These are phyloP conservation scores for Microchrysa polita DNA, from an alignment of 2,888 invertebrate species.

Conservation along the genomic window DNA sequence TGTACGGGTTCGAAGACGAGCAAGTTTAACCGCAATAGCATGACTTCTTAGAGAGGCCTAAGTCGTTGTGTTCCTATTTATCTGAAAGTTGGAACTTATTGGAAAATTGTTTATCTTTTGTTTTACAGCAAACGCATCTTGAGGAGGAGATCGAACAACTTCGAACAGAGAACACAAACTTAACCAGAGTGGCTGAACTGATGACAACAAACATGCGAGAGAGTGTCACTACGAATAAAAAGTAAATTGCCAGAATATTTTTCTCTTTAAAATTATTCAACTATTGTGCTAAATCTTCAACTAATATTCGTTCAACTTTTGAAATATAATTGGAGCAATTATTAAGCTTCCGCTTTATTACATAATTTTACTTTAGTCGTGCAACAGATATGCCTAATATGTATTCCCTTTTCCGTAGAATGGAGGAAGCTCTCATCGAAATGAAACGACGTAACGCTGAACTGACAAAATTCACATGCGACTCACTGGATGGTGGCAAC, in stretches of 20 bases:
- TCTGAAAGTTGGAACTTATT: neutral
- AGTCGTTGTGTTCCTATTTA: neutral
- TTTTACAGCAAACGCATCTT: slow-evolving; percentile 60
- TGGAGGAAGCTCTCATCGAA: slow-evolving; percentile 62
- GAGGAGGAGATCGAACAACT: slow-evolving; percentile 62
- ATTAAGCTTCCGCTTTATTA: too few relatives aligned
- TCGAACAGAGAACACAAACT: slow-evolving; percentile 61
- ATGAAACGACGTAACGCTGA: slow-evolving; percentile 63
- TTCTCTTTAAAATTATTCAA: too few relatives aligned
- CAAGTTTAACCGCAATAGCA: slow-evolving; percentile 5
- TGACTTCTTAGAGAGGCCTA: neutral
- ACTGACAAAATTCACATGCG: slow-evolving; percentile 57
- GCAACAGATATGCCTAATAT: too few relatives aligned
- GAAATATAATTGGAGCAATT: too few relatives aligned
- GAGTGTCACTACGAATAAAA: slow-evolving; percentile 63
- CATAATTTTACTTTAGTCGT: too few relatives aligned
- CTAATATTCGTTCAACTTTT: too few relatives aligned
- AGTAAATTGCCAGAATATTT: slow-evolving; percentile 57
- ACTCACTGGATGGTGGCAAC: slow-evolving; percentile 59
- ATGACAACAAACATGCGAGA: slow-evolving; percentile 64
- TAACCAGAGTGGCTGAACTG: slow-evolving; percentile 62
- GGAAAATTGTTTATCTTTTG: slow-evolving; percentile 25
- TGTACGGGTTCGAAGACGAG: neutral
- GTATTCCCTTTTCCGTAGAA: slow-evolving; percentile 54
- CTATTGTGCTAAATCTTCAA: too few relatives aligned